Base-by-base conservation (phyloP, 37 sponge, comb jelly and placozoan genomes). In the Beroe ovata region DNA sequence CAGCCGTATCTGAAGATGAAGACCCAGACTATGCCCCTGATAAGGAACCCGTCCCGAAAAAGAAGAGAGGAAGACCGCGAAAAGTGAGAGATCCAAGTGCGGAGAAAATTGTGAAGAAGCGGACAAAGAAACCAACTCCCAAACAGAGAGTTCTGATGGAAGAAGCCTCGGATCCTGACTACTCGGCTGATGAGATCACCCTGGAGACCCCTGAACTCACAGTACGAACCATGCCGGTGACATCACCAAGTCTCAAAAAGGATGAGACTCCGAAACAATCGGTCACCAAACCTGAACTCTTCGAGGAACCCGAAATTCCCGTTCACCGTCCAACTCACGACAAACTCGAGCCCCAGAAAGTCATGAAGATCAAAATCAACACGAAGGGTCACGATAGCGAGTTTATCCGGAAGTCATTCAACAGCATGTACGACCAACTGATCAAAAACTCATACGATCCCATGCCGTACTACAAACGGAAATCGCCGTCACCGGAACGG, bases 381-480 rank as follows among this genome's bases (percentile, higher is more conserved):
- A 18, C 32, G 2, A 66, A 66, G 16, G 54, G 26, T 26, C 35
- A 77, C 4, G 47, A 8, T 23, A 77, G 41, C 18, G 84, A 77
- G 41, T 42, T 25, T 16, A 39, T 77, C 54, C 39, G 41, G 28
- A 77, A 77, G 84, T 42, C 54, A 42, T 77, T 77, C 54, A 42
- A 39, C 54, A 42, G 36, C n/a, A 77, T 77, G 84, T 77, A 42
- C 28, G 84, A 77, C 23, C 84, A 77, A 23, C 54, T 77, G 3
- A 77, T 77, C 1, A 42, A 77, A 26, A 77, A 42, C 47, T 21
- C 14, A 26, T 39, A 42, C 54, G 84, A 42, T 37, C 69, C 32
- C 33, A 66, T 66, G 69, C 69, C 69, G 1, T 66, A 66, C 69
- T 30, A 66, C 69, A 66, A 66, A 66, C 33, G 69, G 16, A 66